Base-by-base conservation (phyloP, 1,140 invertebrate species). In the Ceratina calcarata region DNA sequence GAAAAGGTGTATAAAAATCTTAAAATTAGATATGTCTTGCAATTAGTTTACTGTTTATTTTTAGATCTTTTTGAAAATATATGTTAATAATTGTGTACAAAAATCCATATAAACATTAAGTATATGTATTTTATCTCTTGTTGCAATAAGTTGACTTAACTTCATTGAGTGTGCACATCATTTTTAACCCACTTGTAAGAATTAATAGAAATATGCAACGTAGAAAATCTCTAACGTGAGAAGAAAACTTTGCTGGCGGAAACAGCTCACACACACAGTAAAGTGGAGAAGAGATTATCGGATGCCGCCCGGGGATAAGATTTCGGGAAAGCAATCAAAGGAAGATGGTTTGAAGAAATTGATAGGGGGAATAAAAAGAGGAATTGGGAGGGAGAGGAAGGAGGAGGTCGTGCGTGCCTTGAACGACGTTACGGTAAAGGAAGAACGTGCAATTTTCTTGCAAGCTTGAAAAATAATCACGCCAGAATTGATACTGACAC, bases 381-480 rank as follows among this genome's bases (percentile, higher is more conserved):
- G 32, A 74, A 73, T 71, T 20, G 70, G 16, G 13, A 8, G 18
- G 18, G n/a, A n/a, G n/a, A n/a, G n/a, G n/a, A n/a, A 16, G 55
- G 32, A 16, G 68, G 18, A 58, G 32, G 32, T 64, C 20, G 24
- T 67, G 70, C 71, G 78, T 69, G 65, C 74, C 49, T 53, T 66
- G 18, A 66, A 27, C 65, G 20, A 68, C 16, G 20, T 45, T 57
- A 57, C 16, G 32, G 49, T 77, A 83, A 71, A 80, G 82, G 83
- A 45, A 85, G 78, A 89, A 84, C 77, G 86, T 88, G 85, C 84
- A 91, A 90, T 91, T 91, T 89, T 88, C 88, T 90, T 84, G 87
- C 84, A 85, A 86, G 86, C 77, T 87, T 76, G 74, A 89, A 89
- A 45, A 88, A 90, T 90, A 89, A 90, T 89, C 86, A 80, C 71